A percentile compares a stretch with the other conserved stretches of the same genome.
Evolutionary conservation across 2,797 vertebrate species (phyloP).

Genomic region (Phylloscopus collybita): DNA sequence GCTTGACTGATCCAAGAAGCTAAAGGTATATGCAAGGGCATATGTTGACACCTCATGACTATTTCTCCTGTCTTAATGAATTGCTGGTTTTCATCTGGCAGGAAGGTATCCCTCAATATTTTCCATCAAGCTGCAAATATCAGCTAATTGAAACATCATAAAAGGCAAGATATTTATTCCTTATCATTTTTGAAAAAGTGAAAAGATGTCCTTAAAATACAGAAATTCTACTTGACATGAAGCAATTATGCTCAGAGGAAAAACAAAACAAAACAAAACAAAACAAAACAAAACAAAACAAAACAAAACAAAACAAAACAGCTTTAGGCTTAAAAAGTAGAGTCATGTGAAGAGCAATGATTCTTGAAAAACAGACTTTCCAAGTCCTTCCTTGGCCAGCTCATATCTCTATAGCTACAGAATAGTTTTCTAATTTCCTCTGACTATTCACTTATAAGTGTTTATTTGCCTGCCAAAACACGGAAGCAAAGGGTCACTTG

Average conservation of each 20-base stretch:
- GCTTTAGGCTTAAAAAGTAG: neutral
- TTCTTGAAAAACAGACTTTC: neutral
- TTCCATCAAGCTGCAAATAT: neutral
- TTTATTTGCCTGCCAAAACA: neutral
- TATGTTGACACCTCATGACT: neutral
- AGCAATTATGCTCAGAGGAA: neutral
- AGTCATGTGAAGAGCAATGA: neutral
- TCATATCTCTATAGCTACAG: neutral
- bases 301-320: neutral
- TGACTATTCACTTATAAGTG: neutral
- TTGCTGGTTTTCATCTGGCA: neutral
- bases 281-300: neutral
- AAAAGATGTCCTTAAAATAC: neutral
- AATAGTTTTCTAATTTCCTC: neutral
- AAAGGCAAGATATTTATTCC: neutral
- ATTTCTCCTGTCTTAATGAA: neutral
- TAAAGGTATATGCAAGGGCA: neutral
- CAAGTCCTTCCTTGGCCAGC: neutral
- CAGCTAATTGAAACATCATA: neutral
- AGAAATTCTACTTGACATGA: neutral
- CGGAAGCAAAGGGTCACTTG: neutral
- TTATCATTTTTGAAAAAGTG: neutral
- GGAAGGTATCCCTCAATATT: neutral
- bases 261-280: neutral
- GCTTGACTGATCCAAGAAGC: neutral